phyloP scores from a whole-genome alignment of 2,888 invertebrate species.

The Epicampocera succincta region DNA sequence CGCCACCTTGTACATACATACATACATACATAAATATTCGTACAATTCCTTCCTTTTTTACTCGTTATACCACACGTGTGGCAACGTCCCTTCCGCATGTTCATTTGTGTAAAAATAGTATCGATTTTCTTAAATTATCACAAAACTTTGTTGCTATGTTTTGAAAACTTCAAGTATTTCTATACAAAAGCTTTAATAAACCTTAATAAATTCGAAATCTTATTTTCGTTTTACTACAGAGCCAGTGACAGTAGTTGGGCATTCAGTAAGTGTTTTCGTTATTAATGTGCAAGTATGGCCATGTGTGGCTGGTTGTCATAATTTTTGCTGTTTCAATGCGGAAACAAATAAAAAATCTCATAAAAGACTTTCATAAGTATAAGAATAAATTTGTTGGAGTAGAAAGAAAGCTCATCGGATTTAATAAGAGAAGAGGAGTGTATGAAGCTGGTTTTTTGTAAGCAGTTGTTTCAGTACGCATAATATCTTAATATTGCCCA shows the following conservation, averaged over 20 bases:
- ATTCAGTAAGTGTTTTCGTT: slow-evolving; percentile 32
- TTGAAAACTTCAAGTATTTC: too few species aligned
- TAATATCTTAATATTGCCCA: slow-evolving; percentile 28
- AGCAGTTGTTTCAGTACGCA: slow-evolving; percentile 17
- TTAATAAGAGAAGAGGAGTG: background rate
- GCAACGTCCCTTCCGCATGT: too few species aligned
- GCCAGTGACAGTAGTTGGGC: background rate
- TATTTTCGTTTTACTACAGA: too few species aligned
- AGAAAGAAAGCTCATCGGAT: background rate
- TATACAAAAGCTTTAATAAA: too few species aligned
- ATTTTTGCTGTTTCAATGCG: slow-evolving; percentile 42
- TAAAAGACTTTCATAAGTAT: slow-evolving; percentile 40
- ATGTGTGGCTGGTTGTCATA: slow-evolving; percentile 52
- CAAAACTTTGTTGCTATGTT: too few species aligned
- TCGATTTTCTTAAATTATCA: too few species aligned
- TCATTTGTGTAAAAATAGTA: too few species aligned
- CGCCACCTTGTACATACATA: too few species aligned
- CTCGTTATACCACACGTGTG: too few species aligned
- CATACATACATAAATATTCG: too few species aligned
- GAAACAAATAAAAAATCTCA: slow-evolving; percentile 49
- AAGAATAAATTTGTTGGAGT: slow-evolving; percentile 5
- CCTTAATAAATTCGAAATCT: too few species aligned
- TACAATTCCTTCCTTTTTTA: too few species aligned
- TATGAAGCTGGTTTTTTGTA: slow-evolving; percentile 12
- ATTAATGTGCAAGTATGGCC: slow-evolving; percentile 26